A percentile compares a stretch with the other conserved stretches of the same genome.
Conservation (phyloP, 2,113 vertebrate species). For the Zosterops hypoxanthus region DNA sequence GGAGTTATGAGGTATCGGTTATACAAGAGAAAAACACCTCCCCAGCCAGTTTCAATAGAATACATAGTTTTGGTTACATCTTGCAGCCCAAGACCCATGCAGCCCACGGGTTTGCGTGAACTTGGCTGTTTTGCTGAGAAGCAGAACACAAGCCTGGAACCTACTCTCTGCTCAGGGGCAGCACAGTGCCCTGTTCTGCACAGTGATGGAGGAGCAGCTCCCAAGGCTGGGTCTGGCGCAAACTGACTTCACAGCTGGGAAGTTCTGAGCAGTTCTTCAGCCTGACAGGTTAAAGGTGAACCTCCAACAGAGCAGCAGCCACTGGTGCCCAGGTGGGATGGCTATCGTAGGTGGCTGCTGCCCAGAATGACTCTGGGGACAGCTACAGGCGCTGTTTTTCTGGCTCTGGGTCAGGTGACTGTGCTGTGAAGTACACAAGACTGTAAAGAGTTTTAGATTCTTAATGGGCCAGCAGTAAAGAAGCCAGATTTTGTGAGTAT, state of each 20-base stretch:
- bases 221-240: neutral
- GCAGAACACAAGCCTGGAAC: neutral
- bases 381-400: neutral
- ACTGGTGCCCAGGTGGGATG: neutral
- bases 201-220: neutral
- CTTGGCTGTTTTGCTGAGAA: neutral
- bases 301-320: neutral
- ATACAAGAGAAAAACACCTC: neutral
- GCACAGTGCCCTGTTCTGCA: neutral
- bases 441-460: neutral
- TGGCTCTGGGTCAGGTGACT: neutral
- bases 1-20: neutral
- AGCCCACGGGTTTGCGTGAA: neutral
- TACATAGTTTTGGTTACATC: neutral
- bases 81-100: neutral
- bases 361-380: neutral
- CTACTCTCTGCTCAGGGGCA: neutral
- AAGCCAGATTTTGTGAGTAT: neutral
- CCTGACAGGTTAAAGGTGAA: neutral
- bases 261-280: neutral
- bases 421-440: neutral
- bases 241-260: neutral
- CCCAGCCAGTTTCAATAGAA: neutral
- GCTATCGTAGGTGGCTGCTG: neutral
- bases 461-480: neutral